Base-by-base conservation (phyloP, 1,140 invertebrate genomes). In the Capitella teleta region DNA sequence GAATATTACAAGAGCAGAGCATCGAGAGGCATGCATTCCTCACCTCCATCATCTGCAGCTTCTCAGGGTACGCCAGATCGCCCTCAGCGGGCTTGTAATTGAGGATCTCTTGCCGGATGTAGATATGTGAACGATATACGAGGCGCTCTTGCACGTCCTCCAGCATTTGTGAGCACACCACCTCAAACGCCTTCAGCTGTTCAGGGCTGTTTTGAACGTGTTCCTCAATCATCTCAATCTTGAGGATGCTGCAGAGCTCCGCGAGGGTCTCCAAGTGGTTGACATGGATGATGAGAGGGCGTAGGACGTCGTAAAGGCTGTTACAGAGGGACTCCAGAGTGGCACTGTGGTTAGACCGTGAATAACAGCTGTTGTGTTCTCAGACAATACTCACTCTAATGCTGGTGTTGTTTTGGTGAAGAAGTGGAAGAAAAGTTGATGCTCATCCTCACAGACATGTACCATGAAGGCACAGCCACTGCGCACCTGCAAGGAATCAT, bases 231-330 rank as follows among this genome's bases (percentile, higher is more conserved):
- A 97, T 92, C 76, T 97, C 93, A n/a, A 60, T 65, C 57, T 76
- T 81, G 1, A 98, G 74, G 54, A 98, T 96, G 28, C 85, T 85
- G 65, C 93, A 98, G 19, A 98, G 81, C 72, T 98, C 95, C 0
- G 93, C 87, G 12, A 98, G 72, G 0, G 94, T 96, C 77, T 99
- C 95, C 59, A 98, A 76, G 74, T 98, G 94, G 67, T 94, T 91
- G 43, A 98, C 88, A 63, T 95, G 88, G 54, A 98, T 95, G 30
- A 99, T 86, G 47, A 89, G 82, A 1, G 96, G 93, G n/a, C 95
- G 76, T 47, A 98, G 70, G 1, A 82, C 82, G 64, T 99, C 94
- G 64, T 98, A 98, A 5, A 98, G 66, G 40, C 84, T 81, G 14
- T 82, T 85, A 65, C 92, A 98, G 0, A 98, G 68, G 0, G 80